Conservation (phyloP, 2,888 invertebrate genomes). For the Halictus ligatus region DNA sequence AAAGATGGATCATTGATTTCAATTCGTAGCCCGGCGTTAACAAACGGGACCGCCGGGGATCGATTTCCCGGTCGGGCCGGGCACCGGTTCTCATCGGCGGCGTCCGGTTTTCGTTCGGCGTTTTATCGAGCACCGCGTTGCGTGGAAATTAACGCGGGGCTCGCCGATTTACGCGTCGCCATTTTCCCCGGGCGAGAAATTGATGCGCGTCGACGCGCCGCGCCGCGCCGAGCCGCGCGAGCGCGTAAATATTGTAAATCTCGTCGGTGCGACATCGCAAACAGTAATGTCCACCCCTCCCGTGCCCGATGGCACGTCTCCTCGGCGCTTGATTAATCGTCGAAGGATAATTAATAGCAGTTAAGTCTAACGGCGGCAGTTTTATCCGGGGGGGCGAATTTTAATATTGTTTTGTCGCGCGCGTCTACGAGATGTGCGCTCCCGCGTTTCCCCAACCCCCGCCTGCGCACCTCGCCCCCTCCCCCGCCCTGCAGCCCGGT, state of each 20-base stretch:
- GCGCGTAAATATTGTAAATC: slow-evolving; percentile 55
- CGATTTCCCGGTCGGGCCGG: slow-evolving; percentile 5
- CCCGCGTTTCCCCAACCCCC: background rate
- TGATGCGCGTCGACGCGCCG: slow-evolving; percentile 24
- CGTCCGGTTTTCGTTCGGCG: slow-evolving; percentile 1
- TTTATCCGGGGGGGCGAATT: background rate
- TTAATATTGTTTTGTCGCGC: slow-evolving; percentile 38
- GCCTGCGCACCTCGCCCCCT: background rate
- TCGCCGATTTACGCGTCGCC: slow-evolving; percentile 47
- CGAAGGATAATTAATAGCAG: slow-evolving; percentile 12
- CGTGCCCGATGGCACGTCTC: background rate
- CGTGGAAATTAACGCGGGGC: slow-evolving; percentile 49
- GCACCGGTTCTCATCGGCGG: background rate
- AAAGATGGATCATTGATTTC: slow-evolving; percentile 18
- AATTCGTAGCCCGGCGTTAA: slow-evolving; percentile 4
- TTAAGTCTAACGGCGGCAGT: background rate
- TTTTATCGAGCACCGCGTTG: slow-evolving; percentile 6
- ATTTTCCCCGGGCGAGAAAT: slow-evolving; percentile 25
- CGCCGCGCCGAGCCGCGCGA: background rate
- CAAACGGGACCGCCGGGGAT: slow-evolving; percentile 1
- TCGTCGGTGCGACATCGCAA: slow-evolving; percentile 37
- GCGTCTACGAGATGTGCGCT: background rate
- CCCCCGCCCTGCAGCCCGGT: background rate
- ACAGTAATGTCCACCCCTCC: slow-evolving; percentile 7
- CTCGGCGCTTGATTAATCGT: background rate